Evolutionary conservation across 2,888 invertebrate species (phyloP).

Genomic region (Cosmopolites sordidus): DNA sequence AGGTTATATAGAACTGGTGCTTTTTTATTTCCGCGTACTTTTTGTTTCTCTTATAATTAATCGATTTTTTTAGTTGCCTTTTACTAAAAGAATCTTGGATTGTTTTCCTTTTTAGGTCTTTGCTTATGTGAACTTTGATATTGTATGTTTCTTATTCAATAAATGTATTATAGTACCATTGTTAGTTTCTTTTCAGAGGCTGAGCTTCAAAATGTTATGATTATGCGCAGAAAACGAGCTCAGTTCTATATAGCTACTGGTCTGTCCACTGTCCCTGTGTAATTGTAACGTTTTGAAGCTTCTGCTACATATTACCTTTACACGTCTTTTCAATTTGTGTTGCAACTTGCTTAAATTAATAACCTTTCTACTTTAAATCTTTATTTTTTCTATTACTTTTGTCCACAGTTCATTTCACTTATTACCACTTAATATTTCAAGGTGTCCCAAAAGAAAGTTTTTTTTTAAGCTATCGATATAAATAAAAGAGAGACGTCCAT

Average conservation of each 20-base stretch:
- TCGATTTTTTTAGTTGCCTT: slow-evolving; percentile 4
- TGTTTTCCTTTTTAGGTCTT: slow-evolving; percentile 28
- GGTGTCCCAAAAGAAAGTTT: no score
- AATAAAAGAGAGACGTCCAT: no score
- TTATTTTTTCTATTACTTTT: no score
- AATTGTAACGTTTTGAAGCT: slow-evolving; percentile 48
- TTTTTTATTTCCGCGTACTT: slow-evolving; percentile 27
- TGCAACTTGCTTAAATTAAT: no score
- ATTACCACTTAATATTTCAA: no score
- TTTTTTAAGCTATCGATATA: no score
- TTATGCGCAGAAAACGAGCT: slow-evolving; percentile 35
- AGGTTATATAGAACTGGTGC: slow-evolving; percentile 50
- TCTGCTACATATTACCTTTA: slow-evolving; percentile 35
- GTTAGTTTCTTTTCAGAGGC: slow-evolving; percentile 40
- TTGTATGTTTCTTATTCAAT: slow-evolving; percentile 27
- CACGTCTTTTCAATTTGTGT: background rate
- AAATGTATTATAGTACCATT: slow-evolving; percentile 32
- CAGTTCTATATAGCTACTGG: slow-evolving; percentile 49
- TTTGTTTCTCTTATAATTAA: background rate
- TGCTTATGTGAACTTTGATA: slow-evolving; percentile 30
- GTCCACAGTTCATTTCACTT: no score
- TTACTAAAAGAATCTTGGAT: slow-evolving; percentile 24
- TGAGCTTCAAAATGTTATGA: slow-evolving; percentile 48
- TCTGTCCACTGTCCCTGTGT: slow-evolving; percentile 25
- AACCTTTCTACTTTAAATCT: no score